Evolutionary conservation across 1,140 invertebrate genomes (phyloP).

Genomic region (Plectrocnemia conspersa): DNA sequence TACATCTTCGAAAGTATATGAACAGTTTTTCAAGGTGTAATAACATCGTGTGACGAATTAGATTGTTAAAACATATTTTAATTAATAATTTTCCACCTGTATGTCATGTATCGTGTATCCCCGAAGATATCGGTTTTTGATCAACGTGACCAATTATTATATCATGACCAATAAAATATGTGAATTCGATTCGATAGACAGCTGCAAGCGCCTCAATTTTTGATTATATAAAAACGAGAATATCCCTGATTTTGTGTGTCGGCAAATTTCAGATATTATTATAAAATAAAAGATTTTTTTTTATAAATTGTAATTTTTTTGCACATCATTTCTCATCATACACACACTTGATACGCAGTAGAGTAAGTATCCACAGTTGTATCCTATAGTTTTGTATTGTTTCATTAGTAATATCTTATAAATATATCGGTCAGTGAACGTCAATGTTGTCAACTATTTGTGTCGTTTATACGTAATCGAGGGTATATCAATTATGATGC

Average conservation of each 20-base stretch:
- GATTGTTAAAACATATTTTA: slow-evolving; percentile 25
- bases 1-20: slow-evolving; percentile 24
- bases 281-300: slow-evolving; percentile 23
- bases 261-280: slow-evolving; percentile 19
- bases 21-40: slow-evolving; percentile 26
- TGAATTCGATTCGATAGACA: slow-evolving; percentile 22
- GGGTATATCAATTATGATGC: slow-evolving; percentile 6
- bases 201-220: slow-evolving; percentile 18
- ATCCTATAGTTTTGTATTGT: slow-evolving; percentile 19
- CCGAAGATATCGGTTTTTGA: slow-evolving; percentile 3
- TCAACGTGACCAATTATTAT: slow-evolving; percentile 3
- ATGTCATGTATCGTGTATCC: slow-evolving; percentile 24
- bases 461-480: too few relatives aligned
- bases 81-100: slow-evolving; percentile 23
- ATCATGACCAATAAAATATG: slow-evolving; percentile 18
- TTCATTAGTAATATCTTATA: too few relatives aligned
- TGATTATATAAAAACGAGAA: slow-evolving; percentile 9
- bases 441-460: too few relatives aligned
- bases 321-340: slow-evolving; percentile 21
- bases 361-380: slow-evolving; percentile 19
- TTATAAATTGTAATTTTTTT: slow-evolving; percentile 25
- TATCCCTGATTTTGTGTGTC: slow-evolving; percentile 22
- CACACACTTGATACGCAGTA: slow-evolving; percentile 21
- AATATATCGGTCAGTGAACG: too few relatives aligned
- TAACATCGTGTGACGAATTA: slow-evolving; percentile 29